These are phyloP conservation scores for Brachymystax lenok DNA, from an alignment of 2,797 vertebrate species.

Conservation along the genomic window DNA sequence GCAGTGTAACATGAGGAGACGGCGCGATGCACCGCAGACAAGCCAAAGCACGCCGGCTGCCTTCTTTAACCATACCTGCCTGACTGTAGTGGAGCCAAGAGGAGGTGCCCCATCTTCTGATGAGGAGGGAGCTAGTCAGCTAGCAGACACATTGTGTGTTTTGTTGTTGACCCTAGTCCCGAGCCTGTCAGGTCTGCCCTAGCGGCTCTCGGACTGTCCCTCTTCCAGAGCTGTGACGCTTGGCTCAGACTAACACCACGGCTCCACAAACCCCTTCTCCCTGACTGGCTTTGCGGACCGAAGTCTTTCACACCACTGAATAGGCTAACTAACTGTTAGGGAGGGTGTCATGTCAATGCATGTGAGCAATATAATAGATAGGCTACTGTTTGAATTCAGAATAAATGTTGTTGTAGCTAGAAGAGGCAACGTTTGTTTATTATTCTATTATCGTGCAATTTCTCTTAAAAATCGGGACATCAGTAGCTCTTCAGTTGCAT, in stretches of 20 bases:
- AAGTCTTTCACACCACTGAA: conserved; percentile 7
- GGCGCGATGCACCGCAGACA: conserved; percentile 7
- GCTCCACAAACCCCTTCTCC: neutral
- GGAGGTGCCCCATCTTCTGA: neutral
- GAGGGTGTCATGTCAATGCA: neutral
- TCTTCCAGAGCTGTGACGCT: neutral
- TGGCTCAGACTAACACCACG: neutral
- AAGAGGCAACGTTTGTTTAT: neutral
- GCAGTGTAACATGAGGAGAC: neutral
- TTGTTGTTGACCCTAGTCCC: neutral
- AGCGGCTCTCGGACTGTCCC: neutral
- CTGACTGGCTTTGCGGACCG: neutral
- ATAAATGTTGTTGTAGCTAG: neutral
- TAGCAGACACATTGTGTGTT: neutral
- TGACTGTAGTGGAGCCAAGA: conserved; percentile 5
- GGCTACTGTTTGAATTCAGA: neutral
- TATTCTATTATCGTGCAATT: neutral
- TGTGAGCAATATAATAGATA: too few relatives aligned
- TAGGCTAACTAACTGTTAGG: neutral
- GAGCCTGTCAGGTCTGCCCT: neutral
- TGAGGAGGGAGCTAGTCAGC: neutral
- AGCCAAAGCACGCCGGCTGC: conserved; percentile 3
- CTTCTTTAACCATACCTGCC: conserved; percentile 4
- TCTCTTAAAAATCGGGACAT: neutral
- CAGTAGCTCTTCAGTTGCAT: neutral